Evolutionary conservation across 1,140 invertebrate genomes (phyloP).

Genomic region (Aradophagus sp.): DNA sequence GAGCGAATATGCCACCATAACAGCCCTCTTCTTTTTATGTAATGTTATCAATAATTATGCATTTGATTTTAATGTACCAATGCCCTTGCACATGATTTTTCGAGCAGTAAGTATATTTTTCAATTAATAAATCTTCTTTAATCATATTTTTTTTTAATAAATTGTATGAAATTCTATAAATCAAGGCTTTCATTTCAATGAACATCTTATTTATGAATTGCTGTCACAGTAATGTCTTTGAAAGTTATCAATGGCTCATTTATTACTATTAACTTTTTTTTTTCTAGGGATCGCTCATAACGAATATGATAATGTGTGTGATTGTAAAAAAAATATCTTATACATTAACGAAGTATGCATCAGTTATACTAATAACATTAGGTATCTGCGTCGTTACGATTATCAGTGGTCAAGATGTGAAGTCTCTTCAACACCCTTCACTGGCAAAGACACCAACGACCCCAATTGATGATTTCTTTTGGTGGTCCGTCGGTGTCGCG

Average conservation of each 20-base stretch:
- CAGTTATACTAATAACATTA: slow-evolving; percentile 92
- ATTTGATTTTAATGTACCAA: slow-evolving; percentile 97
- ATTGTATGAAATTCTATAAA: not conserved
- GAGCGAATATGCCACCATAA: slow-evolving; percentile 89
- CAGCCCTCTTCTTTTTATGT: slow-evolving; percentile 92
- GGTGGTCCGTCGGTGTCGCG: slow-evolving; percentile 89
- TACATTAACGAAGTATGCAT: slow-evolving; percentile 89
- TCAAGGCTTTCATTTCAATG: not conserved
- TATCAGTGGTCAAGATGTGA: slow-evolving; percentile 85
- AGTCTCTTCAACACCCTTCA: slow-evolving; percentile 61
- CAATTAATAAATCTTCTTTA: slow-evolving; percentile 1
- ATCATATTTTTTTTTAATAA: not conserved
- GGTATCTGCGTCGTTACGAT: slow-evolving; percentile 95
- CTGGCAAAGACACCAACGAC: slow-evolving; percentile 55
- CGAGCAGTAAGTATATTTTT: slow-evolving; percentile 84
- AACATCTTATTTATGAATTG: not conserved
- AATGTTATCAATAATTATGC: slow-evolving; percentile 98
- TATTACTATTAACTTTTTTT: not conserved
- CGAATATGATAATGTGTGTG: slow-evolving; percentile 97
- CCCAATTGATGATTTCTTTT: slow-evolving; percentile 80
- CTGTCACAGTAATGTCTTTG: too few species aligned
- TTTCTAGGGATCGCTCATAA: slow-evolving; percentile 93
- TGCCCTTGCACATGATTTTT: slow-evolving; percentile 99
- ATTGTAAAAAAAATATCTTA: slow-evolving; percentile 92
- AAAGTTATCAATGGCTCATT: not conserved